Evolutionary conservation across 1,140 invertebrate genomes (phyloP), one percentile per base, ranked within the genome.

Genomic region (Heliconius himera): DNA sequence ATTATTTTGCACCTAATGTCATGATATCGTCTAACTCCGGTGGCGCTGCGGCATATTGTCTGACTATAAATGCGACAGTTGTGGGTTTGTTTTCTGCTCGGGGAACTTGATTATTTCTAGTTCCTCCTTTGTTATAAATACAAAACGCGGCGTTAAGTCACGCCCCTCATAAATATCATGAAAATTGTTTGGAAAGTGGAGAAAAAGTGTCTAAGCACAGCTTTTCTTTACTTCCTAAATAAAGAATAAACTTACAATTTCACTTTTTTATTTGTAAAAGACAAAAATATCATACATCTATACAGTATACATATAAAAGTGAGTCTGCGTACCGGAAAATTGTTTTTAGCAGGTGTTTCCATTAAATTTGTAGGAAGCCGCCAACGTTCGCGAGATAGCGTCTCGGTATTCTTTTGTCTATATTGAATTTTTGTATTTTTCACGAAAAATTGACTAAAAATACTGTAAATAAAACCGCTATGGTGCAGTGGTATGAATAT

Each of bases 331-430:
- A 76, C 74, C 78, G 78, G 78, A 80, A 80, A 80, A 80, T 80
- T 80, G 78, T 71, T 80, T 79, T 80, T 72, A 75, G 78, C 78
- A 80, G 78, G 74, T 80, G 78, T 80, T 77, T 74, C 60, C 60
- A 29, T 70, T 46, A 80, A 80, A 75, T 80, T 76, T 75, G 74
- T 74, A 60, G 54, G 78, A 60, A 66, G 46, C 74, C 38, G 38
- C 36, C 56, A 71, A 56, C 71, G 60, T 26, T 29, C 60, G 26
- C 60, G 26, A 29, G 60, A 18, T 66, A 66, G 26, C 60, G 60
- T 66, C 60, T 66, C 60, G n/a, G 60, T 66, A 66, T 66, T 66
- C 60, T 66, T 66, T 66, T 66, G 60, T 66, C 26, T 66, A 66
- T 66, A 66, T 66, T 66, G 60, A 66, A 66, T 29, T 29, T 66